Evolutionary conservation across 2,797 vertebrate species (phyloP).

Genomic region (Falco biarmicus): DNA sequence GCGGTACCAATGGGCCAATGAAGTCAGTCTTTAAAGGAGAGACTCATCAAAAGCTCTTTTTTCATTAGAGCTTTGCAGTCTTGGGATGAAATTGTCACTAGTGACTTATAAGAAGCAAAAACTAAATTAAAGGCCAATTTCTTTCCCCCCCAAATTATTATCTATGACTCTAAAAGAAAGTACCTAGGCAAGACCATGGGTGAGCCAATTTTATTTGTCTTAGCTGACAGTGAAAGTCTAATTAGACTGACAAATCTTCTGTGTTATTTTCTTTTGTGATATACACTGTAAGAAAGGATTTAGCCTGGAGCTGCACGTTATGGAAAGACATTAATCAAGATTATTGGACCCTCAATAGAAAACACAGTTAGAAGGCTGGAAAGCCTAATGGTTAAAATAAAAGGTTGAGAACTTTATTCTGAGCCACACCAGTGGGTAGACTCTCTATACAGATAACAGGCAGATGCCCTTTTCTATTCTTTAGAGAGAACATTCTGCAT

Average conservation of each 20-base stretch:
- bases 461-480: background rate
- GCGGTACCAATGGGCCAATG: background rate
- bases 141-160: slow-evolving; percentile 58
- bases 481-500: background rate
- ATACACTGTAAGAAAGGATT: slow-evolving; percentile 61
- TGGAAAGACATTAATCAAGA: slow-evolving; percentile 76
- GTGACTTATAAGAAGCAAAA: slow-evolving; percentile 59
- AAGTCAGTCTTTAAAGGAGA: slow-evolving; percentile 29
- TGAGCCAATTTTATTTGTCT: slow-evolving; percentile 71
- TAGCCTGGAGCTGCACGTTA: slow-evolving; percentile 62
- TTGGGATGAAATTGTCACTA: slow-evolving; percentile 63
- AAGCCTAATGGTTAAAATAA: slow-evolving; percentile 39
- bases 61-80: slow-evolving; percentile 33
- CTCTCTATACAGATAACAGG: background rate
- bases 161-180: slow-evolving; percentile 61
- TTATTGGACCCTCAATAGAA: slow-evolving; percentile 71
- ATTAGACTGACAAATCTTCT: slow-evolving; percentile 80
- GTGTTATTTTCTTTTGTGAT: slow-evolving; percentile 67
- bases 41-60: slow-evolving; percentile 24
- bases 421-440: background rate
- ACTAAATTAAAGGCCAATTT: slow-evolving; percentile 74
- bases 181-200: slow-evolving; percentile 52
- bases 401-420: slow-evolving; percentile 13
- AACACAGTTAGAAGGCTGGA: slow-evolving; percentile 46
- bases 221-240: slow-evolving; percentile 73